A percentile compares a stretch with the other conserved stretches of the same genome.
phyloP scores from a whole-genome alignment of 2,113 vertebrate genomes.

The Arothron firmamentum region DNA sequence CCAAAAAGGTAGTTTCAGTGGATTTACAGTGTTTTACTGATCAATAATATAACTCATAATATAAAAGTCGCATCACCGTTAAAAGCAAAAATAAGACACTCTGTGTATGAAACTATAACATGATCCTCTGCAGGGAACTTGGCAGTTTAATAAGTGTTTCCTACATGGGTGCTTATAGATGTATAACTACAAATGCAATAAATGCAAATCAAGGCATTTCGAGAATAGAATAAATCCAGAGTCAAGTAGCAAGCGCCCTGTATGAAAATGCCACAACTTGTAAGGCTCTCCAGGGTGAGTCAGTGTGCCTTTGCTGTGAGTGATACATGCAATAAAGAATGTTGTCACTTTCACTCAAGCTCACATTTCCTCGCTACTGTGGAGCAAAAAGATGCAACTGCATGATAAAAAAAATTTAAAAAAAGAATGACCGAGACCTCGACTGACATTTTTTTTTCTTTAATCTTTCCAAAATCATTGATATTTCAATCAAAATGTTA shows the following conservation, averaged over 20 bases:
- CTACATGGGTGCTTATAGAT: conserved; percentile 7
- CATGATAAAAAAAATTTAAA: conserved; percentile 1
- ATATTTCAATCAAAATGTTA: neutral
- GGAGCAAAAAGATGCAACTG: conserved; percentile 22
- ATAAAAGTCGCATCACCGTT: conserved; percentile 1
- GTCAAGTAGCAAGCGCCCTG: conserved; percentile 22
- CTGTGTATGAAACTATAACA: neutral
- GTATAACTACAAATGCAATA: conserved; percentile 30
- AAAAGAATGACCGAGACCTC: conserved; percentile 6
- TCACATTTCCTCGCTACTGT: conserved; percentile 30
- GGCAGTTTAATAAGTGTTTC: conserved; percentile 32
- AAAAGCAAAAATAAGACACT: neutral
- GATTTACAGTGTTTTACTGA: neutral
- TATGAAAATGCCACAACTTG: conserved; percentile 62
- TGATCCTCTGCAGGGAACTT: conserved; percentile 6
- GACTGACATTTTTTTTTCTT: conserved; percentile 4
- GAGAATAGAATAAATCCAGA: conserved; percentile 21
- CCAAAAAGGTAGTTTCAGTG: conserved; percentile 17
- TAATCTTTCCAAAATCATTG: neutral
- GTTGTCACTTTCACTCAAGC: conserved; percentile 58
- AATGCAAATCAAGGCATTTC: conserved; percentile 33
- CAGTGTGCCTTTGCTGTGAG: conserved; percentile 64
- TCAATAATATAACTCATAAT: neutral
- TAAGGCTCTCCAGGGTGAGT: conserved; percentile 59
- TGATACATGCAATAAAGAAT: conserved; percentile 58